Base-by-base conservation (phyloP, 2,113 vertebrate species). In the Microtus pennsylvanicus region DNA sequence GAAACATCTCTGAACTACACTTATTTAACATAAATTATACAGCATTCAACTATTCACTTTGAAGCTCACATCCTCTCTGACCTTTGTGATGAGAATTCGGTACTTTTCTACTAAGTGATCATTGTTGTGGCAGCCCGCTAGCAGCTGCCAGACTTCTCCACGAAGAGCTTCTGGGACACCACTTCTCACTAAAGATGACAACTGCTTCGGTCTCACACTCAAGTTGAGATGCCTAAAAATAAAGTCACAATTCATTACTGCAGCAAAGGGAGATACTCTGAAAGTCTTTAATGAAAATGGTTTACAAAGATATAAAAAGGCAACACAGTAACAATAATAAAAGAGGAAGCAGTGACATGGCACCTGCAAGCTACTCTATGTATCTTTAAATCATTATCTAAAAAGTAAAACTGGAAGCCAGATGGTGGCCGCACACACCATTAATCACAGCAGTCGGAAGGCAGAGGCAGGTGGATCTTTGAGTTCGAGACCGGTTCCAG, bases 1-100 rank as follows among this genome's bases (percentile, higher is more conserved):
- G 61, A 42, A 95, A 69, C 42, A 69, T 70, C 45, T 87, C 8
- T 88, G 47, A 82, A 83, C 42, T 88, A 83, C 63, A 93, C 72
- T 95, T 88, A 58, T 16, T n/a, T 89, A 45, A 92, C 70, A 77
- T 91, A 45, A 87, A 95, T 87, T 70, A 70, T 21, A 80, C 80
- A 74, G 77, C 72, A 72, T 86, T 82, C 61, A 7, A 86, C 81
- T 45, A 72, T 92, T 70, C 55, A 9, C 45, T 91, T 47, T 9
- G 50, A 77, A 88, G 83, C 50, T 72, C 70, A 42, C 8, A 50
- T 33, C 26, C 26, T 50, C 14, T 42, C 52, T 95, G 99, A 99
- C 99, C 99, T 99, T 99, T 58, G 99, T 99, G 97, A 99, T 99
- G 92, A 99, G 99, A n/a, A 99, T 99, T 58, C 99, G 99, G 98